Evolutionary conservation across 2,113 vertebrate species (phyloP), one percentile per base, ranked within the genome.

Genomic region (Oceanodroma tethys): DNA sequence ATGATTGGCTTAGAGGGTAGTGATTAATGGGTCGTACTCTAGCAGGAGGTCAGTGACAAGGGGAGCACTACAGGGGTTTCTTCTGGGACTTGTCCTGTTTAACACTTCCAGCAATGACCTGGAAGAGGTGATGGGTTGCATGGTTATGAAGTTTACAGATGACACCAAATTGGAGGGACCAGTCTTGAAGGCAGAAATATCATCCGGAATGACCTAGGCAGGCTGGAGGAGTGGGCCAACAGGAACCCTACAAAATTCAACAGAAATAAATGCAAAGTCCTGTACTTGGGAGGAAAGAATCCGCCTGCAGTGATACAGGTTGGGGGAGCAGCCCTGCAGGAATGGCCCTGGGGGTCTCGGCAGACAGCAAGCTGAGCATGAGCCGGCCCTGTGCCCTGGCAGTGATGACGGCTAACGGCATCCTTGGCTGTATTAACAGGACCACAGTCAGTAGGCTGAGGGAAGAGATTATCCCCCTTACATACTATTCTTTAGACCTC

Each of bases 361-460:
- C 60, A 94, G 81, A 55, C 43, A 40, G n/a, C 55, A 67, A 26
- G 11, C 63, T 62, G 86, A 62, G 21, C 16, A 7, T 56, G 60
- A 90, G 26, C 50, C 89, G 56, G 56, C 38, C 30, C 13, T 0
- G 23, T 70, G 48, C 55, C 67, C 16, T 34, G 56, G 45, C 52
- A 71, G 29, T 38, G 67, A 9, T 1, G 3, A 10, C 0, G 7
- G 30, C 52, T 47, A 52, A 42, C 0, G 2, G 34, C 30, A 70
- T 40, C 59, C 29, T 85, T 36, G 73, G 42, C 36, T 85, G 21
- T 48, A 13, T 56, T 74, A 18, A 11, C 23, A 52, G 12, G 22
- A 90, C 5, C 52, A 40, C 15, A 47, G 67, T 30, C 29, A 50
- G 29, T 23, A 70, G 32, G 52, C 10, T 56, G 60, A 60, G 40